These are phyloP conservation scores for Dynastes maya DNA, from an alignment of 2,888 invertebrate genomes.

Conservation along the genomic window DNA sequence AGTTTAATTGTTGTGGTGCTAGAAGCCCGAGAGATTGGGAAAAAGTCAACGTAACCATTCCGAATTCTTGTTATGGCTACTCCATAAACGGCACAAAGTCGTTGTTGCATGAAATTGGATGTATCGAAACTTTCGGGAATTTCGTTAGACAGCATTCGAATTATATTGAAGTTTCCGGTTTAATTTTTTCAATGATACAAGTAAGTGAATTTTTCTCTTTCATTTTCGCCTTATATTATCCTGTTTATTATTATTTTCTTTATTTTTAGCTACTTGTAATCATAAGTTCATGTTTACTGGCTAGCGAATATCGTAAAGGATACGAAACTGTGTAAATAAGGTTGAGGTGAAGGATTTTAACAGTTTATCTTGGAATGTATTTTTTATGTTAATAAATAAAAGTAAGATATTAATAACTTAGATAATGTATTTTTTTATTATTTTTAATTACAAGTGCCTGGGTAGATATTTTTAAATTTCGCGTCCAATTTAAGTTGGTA, in stretches of 20 bases:
- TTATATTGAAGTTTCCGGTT: slow-evolving; percentile 84
- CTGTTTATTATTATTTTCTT: slow-evolving; percentile 48
- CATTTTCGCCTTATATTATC: slow-evolving; percentile 15
- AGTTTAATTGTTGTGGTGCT: slow-evolving; percentile 85
- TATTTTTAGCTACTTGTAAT: slow-evolving; percentile 86
- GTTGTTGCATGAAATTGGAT: slow-evolving; percentile 73
- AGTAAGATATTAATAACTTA: too few relatives aligned
- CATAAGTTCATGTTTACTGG: slow-evolving; percentile 91
- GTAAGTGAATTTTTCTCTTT: slow-evolving; percentile 70
- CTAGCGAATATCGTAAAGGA: slow-evolving; percentile 84
- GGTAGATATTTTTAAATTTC: too few relatives aligned
- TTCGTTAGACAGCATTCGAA: slow-evolving; percentile 81
- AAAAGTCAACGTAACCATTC: slow-evolving; percentile 70
- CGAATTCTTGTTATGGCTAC: slow-evolving; percentile 77
- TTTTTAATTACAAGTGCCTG: too few relatives aligned
- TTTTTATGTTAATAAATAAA: too few relatives aligned
- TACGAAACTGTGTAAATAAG: slow-evolving; percentile 62
- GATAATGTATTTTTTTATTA: too few relatives aligned
- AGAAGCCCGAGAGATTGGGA: slow-evolving; percentile 78
- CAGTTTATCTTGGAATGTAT: too few relatives aligned
- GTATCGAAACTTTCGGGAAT: slow-evolving; percentile 76
- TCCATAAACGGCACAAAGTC: slow-evolving; percentile 62
- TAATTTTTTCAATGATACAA: slow-evolving; percentile 89
- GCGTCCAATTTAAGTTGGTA: too few relatives aligned
- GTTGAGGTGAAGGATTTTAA: slow-evolving; percentile 46